Evolutionary conservation across 2,113 vertebrate species (phyloP).

Genomic region (Spizaetus ornatus): DNA sequence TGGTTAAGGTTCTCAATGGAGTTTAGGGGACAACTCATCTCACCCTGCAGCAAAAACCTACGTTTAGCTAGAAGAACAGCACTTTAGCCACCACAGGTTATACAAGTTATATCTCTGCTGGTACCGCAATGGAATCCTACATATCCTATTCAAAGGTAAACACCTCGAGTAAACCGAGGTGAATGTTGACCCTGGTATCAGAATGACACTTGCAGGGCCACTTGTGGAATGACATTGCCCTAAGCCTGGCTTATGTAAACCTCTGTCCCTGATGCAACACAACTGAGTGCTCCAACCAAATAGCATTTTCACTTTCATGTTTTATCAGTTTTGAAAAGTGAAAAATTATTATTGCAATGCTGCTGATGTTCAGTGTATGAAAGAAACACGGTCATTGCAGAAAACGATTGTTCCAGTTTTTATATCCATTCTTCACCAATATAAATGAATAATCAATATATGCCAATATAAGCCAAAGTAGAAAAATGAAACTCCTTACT

Average conservation of each 20-base stretch:
- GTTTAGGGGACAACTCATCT: not conserved
- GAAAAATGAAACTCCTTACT: not conserved
- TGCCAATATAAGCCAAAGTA: not conserved
- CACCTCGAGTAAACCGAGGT: not conserved
- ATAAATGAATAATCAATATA: not conserved
- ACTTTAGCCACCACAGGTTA: not conserved
- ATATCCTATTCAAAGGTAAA: not conserved
- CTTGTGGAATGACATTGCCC: not conserved
- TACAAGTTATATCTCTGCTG: not conserved
- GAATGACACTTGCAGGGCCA: not conserved
- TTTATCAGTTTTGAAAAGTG: not conserved
- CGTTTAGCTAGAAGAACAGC: not conserved
- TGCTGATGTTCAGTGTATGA: not conserved
- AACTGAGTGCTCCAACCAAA: not conserved
- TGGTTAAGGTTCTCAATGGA: not conserved
- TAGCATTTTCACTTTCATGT: not conserved
- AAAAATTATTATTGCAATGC: not conserved
- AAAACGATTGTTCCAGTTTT: not conserved
- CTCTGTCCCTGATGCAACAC: not conserved
- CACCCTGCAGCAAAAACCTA: not conserved
- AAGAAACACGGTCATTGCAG: not conserved
- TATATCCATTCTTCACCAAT: not conserved
- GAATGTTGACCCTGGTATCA: not conserved
- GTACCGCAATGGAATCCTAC: not conserved
- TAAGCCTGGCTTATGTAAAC: not conserved